Conservation (phyloP, 2,113 vertebrate genomes). For the Ciconia stormi region DNA sequence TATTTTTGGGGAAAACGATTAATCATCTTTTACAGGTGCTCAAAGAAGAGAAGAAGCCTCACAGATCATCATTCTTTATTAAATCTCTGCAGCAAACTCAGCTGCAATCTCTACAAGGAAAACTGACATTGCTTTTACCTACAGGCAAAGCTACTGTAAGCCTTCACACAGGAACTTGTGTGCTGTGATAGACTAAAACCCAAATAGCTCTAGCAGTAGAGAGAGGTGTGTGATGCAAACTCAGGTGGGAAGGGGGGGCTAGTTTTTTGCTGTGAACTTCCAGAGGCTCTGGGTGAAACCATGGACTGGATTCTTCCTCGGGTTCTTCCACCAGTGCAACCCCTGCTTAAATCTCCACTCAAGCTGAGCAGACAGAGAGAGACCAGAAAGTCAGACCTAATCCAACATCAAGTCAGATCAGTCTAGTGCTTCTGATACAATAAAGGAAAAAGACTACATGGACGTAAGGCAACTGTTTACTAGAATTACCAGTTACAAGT, state of each 20-base stretch:
- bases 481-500: neutral
- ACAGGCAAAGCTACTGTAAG: neutral
- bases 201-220: neutral
- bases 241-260: rapidly evolving
- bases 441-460: neutral
- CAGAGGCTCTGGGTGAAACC: neutral
- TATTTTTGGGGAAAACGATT: neutral
- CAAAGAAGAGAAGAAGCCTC: neutral
- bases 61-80: constrained; percentile 2
- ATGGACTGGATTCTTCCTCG: neutral
- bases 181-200: neutral
- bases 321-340: neutral
- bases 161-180: neutral
- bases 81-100: neutral
- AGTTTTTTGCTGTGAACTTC: neutral
- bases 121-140: neutral
- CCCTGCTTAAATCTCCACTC: neutral
- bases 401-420: neutral
- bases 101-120: neutral
- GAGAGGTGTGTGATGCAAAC: neutral
- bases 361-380: neutral
- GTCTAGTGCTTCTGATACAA: neutral
- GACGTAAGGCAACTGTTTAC: neutral
- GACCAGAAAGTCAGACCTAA: neutral
- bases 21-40: neutral